Conservation (phyloP, 2,888 invertebrate genomes). For the Drosophila prostipennis region DNA sequence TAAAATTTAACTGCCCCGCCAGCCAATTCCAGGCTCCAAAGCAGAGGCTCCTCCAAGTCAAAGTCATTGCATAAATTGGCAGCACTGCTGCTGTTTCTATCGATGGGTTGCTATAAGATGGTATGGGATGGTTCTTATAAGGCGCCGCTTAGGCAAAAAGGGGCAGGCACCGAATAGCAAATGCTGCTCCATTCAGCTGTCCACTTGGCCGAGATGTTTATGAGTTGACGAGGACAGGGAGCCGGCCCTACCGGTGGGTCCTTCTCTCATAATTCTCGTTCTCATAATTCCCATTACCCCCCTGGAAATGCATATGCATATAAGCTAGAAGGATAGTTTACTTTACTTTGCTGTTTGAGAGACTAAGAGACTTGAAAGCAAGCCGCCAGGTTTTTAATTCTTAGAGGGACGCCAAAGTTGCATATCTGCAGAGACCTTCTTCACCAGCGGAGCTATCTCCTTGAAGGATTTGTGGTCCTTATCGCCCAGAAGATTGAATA, state of each 20-base stretch:
- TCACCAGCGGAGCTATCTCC: constrained; percentile 88
- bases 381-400: constrained; percentile 36
- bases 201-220: constrained; percentile 71
- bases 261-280: constrained; percentile 71
- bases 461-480: constrained; percentile 91
- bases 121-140: constrained; percentile 61
- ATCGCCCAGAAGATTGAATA: constrained; percentile 90
- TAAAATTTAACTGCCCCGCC: constrained; percentile 70
- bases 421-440: constrained; percentile 81
- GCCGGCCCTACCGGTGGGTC: constrained; percentile 45
- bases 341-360: constrained; percentile 8
- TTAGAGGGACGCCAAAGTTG: constrained; percentile 57
- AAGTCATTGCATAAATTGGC: constrained; percentile 74
- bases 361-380: constrained; percentile 52
- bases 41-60: constrained; percentile 29
- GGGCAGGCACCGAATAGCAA: constrained; percentile 24
- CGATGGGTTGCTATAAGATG: constrained; percentile 18
- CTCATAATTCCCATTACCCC: constrained; percentile 32
- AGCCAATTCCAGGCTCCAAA: constrained; percentile 32
- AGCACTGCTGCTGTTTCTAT: constrained; percentile 37
- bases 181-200: constrained; percentile 70
- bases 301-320: constrained; percentile 18
- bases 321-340: constrained; percentile 31
- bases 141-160: constrained; percentile 67
- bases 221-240: constrained; percentile 65